Base-by-base conservation (phyloP, 2,888 invertebrate genomes). In the Rhodophaea formosa region DNA sequence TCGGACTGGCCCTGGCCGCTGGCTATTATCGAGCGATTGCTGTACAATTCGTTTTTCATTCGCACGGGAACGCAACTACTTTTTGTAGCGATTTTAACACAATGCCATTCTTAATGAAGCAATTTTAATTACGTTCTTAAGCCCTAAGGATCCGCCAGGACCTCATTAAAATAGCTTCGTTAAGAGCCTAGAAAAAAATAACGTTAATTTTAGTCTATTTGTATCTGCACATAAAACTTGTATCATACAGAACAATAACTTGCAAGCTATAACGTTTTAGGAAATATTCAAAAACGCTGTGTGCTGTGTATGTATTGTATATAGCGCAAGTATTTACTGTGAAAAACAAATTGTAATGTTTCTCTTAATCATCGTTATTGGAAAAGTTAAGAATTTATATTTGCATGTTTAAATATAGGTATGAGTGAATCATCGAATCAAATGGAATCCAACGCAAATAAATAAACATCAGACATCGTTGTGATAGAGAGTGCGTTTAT, bases 131-230 rank as follows among this genome's bases (percentile, higher is more conserved):
- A 51, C 51, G 14, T 30, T 16, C 14, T 23, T 17, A 12, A 39
- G n/a, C 39, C 12, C 10, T 46, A 29, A 46, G 46, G 10, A 17
- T 45, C 10, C 46, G 14, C 29, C 7, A 17, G 35, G 51, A 51
- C 35, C 35, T 51, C 51, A 32, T 51, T 51, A 51, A 51, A 51
- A 51, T 51, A 51, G 35, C 51, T 51, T 35, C 35, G 51, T 35
- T 35, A 35, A 35, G 35, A 12, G 6, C 7, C 51, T 51, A 51
- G 35, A 16, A 51, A 51, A 51, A 51, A 51, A 39, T 39, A 35
- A 35, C 17, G 51, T 51, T 51, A 39, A 15, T 35, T 49, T 51
- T 17, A 51, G 51, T 16, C 12, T 51, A 51, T 51, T 51, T 35
- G 35, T 51, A 51, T 16, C 35, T 51, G 51, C 51, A 51, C 35